phyloP scores from a whole-genome alignment of 2,113 vertebrate species.

The Saguinus midas region DNA sequence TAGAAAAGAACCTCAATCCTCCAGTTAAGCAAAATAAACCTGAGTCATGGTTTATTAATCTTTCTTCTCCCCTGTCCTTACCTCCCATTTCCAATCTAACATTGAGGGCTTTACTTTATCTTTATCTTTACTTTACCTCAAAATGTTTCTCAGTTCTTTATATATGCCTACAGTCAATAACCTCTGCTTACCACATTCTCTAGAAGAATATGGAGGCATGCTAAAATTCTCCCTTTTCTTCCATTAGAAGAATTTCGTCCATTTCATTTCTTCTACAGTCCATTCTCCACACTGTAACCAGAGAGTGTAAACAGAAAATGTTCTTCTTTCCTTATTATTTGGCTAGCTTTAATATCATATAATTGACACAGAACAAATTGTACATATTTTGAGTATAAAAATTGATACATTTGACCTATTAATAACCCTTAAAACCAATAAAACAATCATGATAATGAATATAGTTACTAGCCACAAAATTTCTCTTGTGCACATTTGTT shows the following conservation, averaged over 20 bases:
- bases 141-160: not conserved
- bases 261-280: not conserved
- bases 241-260: not conserved
- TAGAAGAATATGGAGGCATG: not conserved
- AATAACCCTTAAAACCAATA: not conserved
- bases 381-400: not conserved
- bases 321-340: not conserved
- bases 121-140: not conserved
- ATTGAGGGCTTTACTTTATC: not conserved
- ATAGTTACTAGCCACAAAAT: not conserved
- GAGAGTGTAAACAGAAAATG: not conserved
- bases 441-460: not conserved
- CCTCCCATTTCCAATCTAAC: not conserved
- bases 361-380: not conserved
- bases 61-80: not conserved
- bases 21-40: not conserved
- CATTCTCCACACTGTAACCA: not conserved
- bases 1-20: not conserved
- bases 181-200: not conserved
- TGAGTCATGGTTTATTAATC: not conserved
- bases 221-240: not conserved
- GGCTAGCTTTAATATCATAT: not conserved
- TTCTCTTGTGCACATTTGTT: not conserved
- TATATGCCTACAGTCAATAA: not conserved
- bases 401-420: not conserved